Percentiles rank a stretch among this genome's conserved stretches.
phyloP scores from a whole-genome alignment of 35 echinoderm and acorn worm species.

The Apostichopus parvimensis region DNA sequence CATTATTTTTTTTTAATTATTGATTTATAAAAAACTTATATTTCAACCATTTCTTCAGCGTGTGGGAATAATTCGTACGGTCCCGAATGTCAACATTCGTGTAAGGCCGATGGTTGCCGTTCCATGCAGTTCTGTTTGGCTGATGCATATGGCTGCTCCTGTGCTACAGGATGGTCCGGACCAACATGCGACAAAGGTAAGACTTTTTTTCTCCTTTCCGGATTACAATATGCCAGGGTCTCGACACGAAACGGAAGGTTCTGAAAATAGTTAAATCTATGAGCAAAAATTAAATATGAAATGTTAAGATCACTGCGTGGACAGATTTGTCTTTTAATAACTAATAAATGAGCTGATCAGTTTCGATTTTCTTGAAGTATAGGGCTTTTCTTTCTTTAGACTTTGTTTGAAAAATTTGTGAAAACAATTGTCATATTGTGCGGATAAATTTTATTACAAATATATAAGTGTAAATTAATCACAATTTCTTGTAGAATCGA shows the following conservation, averaged over 20 bases:
- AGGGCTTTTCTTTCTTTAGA: too few species aligned
- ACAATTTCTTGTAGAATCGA: background rate
- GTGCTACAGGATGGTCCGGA: slow-evolving; percentile 82
- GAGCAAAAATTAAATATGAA: too few species aligned
- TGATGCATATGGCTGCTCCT: slow-evolving; percentile 88
- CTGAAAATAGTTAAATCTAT: too few species aligned
- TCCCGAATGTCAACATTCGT: slow-evolving; percentile 69
- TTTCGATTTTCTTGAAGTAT: too few species aligned
- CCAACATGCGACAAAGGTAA: slow-evolving; percentile 68
- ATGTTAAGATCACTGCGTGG: too few species aligned
- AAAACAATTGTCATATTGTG: too few species aligned
- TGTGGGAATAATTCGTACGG: slow-evolving; percentile 82
- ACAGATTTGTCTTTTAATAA: too few species aligned
- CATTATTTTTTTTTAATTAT: background rate
- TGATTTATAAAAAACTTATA: background rate
- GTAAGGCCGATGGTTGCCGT: slow-evolving; percentile 64
- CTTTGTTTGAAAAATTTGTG: too few species aligned
- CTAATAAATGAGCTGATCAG: too few species aligned
- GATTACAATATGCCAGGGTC: too few species aligned
- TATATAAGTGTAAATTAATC: background rate
- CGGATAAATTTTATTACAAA: too few species aligned
- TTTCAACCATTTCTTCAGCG: slow-evolving; percentile 48
- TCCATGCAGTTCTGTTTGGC: slow-evolving; percentile 80
- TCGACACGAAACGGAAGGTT: too few species aligned
- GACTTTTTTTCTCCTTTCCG: background rate